These are phyloP conservation scores for Steinernema scapterisci DNA, from an alignment of 2,888 invertebrate genomes.

Conservation along the genomic window DNA sequence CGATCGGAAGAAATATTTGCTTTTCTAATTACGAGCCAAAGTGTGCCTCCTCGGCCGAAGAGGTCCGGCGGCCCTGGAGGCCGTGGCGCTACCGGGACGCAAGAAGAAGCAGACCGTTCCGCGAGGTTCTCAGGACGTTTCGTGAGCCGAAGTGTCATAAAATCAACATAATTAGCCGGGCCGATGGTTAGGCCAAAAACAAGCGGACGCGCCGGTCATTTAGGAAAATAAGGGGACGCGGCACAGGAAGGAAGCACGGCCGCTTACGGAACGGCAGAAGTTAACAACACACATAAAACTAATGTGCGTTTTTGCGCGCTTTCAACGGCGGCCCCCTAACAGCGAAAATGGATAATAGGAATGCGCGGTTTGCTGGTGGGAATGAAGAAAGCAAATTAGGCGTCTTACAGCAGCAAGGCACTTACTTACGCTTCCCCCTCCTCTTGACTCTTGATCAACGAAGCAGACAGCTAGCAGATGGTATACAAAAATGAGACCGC, in stretches of 20 bases:
- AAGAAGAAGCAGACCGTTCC: neutral
- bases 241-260: neutral
- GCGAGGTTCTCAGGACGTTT: too few relatives aligned
- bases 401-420: constrained; percentile 31
- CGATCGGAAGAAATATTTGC: neutral
- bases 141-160: neutral
- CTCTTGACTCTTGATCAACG: constrained; percentile 26
- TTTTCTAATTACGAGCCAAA: neutral
- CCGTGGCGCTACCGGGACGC: neutral
- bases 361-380: constrained; percentile 29
- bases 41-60: neutral
- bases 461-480: constrained; percentile 28
- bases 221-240: neutral
- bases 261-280: constrained; percentile 21
- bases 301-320: constrained; percentile 33
- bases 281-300: constrained; percentile 32
- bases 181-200: constrained; percentile 6
- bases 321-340: constrained; percentile 31
- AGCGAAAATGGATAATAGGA: constrained; percentile 32
- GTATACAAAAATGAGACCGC: constrained; percentile 22
- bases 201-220: neutral
- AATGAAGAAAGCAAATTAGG: constrained; percentile 32
- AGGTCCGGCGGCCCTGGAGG: neutral
- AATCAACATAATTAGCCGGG: constrained; percentile 17
- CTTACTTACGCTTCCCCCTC: constrained; percentile 30